Base-by-base conservation (phyloP, 1,140 invertebrate genomes). In the Parasteatoda tepidariorum region DNA sequence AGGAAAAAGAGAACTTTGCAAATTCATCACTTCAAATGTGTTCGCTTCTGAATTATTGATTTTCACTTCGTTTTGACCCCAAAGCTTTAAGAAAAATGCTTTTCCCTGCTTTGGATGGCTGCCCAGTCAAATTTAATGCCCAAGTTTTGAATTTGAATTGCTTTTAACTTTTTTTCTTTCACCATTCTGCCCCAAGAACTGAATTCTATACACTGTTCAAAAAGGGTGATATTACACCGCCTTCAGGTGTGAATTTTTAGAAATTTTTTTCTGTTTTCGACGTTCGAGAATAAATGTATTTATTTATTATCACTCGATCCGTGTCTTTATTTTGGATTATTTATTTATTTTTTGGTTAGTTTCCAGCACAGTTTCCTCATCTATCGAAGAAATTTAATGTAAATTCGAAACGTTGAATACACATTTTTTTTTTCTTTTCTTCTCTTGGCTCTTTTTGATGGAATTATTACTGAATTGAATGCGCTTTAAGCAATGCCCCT, bases 41-140 rank as follows among this genome's bases (percentile, higher is more conserved):
- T 41, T 78, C 61, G 33, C 31, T 34, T 75, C 33, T 66, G 54
- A 79, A 48, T 55, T 79, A 79, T 79, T 68, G 76, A 79, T 79
- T 68, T 79, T 68, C 24, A 68, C 62, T 79, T 33, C 22, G 62
- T 68, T 78, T 68, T 57, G 76, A 79, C 62, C 74, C 22, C 38
- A 64, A 18, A 55, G 61, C 76, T 68, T 57, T 38, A 79, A 79
- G 48, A 79, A 55, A 79, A 67, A 79, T 68, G 30, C 28, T 22
- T 66, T 78, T 78, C 62, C 38, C 33, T 78, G 54, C 64, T 79
- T 79, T 79, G 76, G 76, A 79, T 59, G 22, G 62, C 59, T 79
- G 76, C 76, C 76, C 62, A 79, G 76, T 68, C 61, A 68, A 79
- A 68, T 79, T 79, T 79, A 79, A 79, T 79, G 38, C 15, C 38